A percentile compares a stretch with the other conserved stretches of the same genome.
phyloP scores from a whole-genome alignment of 2,888 invertebrate species.

The Notodonta ziczac region DNA sequence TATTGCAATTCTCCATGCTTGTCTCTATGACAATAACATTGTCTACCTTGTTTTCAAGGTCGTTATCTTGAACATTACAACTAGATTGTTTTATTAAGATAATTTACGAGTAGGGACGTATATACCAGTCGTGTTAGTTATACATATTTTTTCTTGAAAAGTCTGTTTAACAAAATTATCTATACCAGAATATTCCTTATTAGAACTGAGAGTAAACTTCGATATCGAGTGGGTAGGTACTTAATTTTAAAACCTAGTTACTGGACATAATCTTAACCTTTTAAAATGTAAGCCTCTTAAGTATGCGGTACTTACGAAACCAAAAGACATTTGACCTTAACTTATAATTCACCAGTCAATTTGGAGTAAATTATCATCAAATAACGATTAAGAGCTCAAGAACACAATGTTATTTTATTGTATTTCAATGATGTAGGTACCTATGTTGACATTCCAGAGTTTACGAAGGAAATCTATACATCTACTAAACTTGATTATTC shows the following conservation, averaged over 20 bases:
- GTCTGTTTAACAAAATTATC: too few relatives aligned
- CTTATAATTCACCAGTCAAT: conserved; percentile 3
- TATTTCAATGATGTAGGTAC: too few relatives aligned
- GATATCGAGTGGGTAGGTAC: background rate
- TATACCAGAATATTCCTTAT: too few relatives aligned
- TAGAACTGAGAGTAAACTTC: background rate
- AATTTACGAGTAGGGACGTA: too few relatives aligned
- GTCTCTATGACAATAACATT: background rate
- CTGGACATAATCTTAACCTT: background rate
- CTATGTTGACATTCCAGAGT: background rate
- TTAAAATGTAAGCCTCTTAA: background rate
- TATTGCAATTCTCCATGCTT: conserved; percentile 16
- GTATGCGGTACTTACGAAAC: conserved; percentile 9
- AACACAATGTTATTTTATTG: background rate
- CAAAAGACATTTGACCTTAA: conserved; percentile 18
- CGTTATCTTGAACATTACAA: background rate
- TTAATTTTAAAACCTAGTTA: background rate
- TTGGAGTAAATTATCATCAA: background rate
- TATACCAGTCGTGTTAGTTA: too few relatives aligned
- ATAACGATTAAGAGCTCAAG: background rate
- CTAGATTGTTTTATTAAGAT: too few relatives aligned
- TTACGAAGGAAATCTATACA: background rate
- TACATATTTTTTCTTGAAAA: too few relatives aligned
- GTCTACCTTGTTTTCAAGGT: conserved; percentile 1
- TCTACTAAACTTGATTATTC: too few relatives aligned